Base-by-base conservation (phyloP, 2,113 vertebrate species). In the Cynoglossus semilaevis region DNA sequence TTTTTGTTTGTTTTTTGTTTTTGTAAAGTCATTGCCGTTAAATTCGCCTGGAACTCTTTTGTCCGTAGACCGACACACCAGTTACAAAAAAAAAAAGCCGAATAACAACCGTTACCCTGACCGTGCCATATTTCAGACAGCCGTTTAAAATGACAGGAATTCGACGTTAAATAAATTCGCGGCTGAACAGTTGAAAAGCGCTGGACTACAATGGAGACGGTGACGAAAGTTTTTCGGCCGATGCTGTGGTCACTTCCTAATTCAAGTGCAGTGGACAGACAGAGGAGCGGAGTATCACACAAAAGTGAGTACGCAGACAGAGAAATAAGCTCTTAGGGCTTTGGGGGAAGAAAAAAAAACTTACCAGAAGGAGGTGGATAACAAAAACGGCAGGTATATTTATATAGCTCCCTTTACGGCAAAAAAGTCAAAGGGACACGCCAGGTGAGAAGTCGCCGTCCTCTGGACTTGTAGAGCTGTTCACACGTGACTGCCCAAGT, bases 401-500 rank as follows among this genome's bases (percentile, higher is more conserved):
- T 79, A 77, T 81, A 79, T 77, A 72, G 77, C 76, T 84, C 73
- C 55, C 67, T 62, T 55, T 42, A 1, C 11, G 14, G 14, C 10
- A 40, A 41, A 41, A 44, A 74, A 80, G 76, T 64, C 53, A 55
- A 66, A 54, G 55, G 67, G 76, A 77, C 70, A 40, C 72, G 8
- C 74, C 77, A 80, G 82, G 70, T 80, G 85, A 76, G 78, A 74
- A 78, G 76, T 42, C 68, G 70, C 56, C 60, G 74, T 84, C 74
- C 76, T 70, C 67, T 73, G 15, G 13, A 9, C 68, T 80, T 22
- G 80, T 62, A 38, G 72, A 65, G 71, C 67, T 70, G 19, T 85
- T 85, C 85, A 77, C 88, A 86, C 84, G 88, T 89, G 87, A 85
- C 85, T 68, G 86, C 72, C 75, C 80, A 77, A 85, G 83, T 88